A percentile compares a stretch with the other conserved stretches of the same genome.
Evolutionary conservation across 2,113 vertebrate species (phyloP).

Genomic region (Tonatia bakeri): DNA sequence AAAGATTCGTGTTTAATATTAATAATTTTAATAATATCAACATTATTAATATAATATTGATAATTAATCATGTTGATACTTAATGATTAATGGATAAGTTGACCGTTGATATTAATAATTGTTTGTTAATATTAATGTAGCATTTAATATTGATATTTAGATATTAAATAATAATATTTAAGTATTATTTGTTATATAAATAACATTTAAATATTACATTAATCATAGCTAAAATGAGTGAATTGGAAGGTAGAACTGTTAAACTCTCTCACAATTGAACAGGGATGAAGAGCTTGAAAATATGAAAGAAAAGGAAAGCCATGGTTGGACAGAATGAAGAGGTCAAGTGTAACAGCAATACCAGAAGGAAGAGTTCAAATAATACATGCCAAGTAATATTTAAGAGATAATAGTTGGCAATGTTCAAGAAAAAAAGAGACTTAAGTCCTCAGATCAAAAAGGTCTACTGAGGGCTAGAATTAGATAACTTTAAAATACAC

Average conservation of each 20-base stretch:
- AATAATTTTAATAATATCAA: no score
- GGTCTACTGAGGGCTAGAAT: background rate
- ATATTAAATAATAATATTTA: no score
- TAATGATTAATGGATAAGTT: no score
- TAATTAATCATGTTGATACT: no score
- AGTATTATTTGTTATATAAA: background rate
- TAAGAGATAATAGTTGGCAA: background rate
- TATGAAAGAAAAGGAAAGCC: background rate
- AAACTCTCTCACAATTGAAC: background rate
- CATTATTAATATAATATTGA: no score
- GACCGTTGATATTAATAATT: no score
- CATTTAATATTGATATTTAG: no score
- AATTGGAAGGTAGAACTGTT: no score
- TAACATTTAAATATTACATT: background rate
- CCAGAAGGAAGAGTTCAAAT: background rate
- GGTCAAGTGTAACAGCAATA: background rate
- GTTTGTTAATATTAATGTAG: no score
- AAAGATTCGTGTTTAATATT: background rate
- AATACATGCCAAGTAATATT: background rate
- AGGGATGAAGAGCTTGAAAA: background rate
- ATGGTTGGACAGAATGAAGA: background rate
- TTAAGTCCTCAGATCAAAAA: background rate
- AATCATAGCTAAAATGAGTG: background rate
- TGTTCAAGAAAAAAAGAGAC: background rate
- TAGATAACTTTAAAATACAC: background rate